Percentiles rank a stretch among this genome's conserved stretches.
Evolutionary conservation across 2,888 invertebrate genomes (phyloP).

Genomic region (Meandrusa payeni): DNA sequence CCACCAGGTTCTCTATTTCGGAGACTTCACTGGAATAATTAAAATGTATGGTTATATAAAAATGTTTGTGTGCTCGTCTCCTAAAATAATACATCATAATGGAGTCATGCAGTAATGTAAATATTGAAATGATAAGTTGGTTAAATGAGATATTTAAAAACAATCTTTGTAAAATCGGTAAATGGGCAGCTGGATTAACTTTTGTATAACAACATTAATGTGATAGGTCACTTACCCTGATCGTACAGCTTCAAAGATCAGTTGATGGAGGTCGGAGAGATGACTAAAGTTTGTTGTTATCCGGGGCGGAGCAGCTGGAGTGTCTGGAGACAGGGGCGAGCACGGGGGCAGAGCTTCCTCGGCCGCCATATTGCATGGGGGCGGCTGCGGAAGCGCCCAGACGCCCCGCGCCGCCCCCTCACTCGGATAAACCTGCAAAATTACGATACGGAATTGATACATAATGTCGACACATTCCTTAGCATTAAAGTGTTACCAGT

Average conservation of each 20-base stretch:
- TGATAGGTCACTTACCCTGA: constrained; percentile 85
- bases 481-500: no score
- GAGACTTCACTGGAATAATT: constrained; percentile 84
- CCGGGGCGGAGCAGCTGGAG: constrained; percentile 61
- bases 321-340: constrained; percentile 70
- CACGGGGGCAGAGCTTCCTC: constrained; percentile 80
- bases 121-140: no score
- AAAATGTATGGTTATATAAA: no score
- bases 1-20: constrained; percentile 91
- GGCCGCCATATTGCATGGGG: constrained; percentile 89
- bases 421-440: constrained; percentile 86
- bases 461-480: no score
- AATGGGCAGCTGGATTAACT: no score
- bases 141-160: no score
- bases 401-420: constrained; percentile 95
- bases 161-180: no score
- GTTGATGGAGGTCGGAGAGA: constrained; percentile 80
- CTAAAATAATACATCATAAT: no score
- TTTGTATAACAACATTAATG: no score
- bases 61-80: no score
- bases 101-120: no score
- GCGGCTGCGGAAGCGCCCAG: constrained; percentile 91
- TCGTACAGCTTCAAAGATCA: constrained; percentile 92
- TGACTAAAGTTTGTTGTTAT: constrained; percentile 61
- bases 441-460: no score